Conservation (phyloP, 2,797 vertebrate genomes). For the Lepus townsendii region DNA sequence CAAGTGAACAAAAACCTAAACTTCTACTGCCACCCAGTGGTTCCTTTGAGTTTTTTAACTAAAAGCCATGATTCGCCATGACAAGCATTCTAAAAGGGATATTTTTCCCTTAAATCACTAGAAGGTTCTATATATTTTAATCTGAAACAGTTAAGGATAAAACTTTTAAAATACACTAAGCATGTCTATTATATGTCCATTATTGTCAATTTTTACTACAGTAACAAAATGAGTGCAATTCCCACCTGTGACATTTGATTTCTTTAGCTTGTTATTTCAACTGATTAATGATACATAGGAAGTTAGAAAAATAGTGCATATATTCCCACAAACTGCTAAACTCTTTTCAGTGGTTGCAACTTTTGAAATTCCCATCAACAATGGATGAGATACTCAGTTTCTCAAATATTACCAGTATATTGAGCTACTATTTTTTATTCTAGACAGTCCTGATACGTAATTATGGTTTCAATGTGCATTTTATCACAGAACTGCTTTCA, state of each 20-base stretch:
- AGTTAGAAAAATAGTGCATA: not conserved
- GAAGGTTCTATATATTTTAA: not conserved
- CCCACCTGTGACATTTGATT: not conserved
- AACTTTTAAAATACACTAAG: not conserved
- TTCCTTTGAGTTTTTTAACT: not conserved
- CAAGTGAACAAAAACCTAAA: conserved; percentile 31
- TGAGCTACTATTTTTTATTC: not conserved
- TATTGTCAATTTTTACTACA: not conserved
- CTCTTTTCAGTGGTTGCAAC: not conserved
- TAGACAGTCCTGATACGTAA: not conserved
- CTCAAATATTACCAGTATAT: not conserved
- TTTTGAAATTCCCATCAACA: not conserved
- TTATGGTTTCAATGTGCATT: not conserved
- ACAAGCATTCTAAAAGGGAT: conserved; percentile 16
- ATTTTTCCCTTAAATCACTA: not conserved
- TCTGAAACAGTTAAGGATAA: conserved; percentile 1
- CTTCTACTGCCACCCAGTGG: conserved; percentile 80
- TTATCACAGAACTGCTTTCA: not conserved
- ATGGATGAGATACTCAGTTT: not conserved
- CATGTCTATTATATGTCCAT: not conserved
- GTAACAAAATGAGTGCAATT: not conserved
- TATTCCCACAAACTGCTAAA: not conserved
- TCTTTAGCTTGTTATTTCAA: conserved; percentile 11
- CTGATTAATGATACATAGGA: not conserved
- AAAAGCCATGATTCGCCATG: not conserved